Conservation (phyloP, 2,113 vertebrate genomes). For the Pelmatolapia mariae region DNA sequence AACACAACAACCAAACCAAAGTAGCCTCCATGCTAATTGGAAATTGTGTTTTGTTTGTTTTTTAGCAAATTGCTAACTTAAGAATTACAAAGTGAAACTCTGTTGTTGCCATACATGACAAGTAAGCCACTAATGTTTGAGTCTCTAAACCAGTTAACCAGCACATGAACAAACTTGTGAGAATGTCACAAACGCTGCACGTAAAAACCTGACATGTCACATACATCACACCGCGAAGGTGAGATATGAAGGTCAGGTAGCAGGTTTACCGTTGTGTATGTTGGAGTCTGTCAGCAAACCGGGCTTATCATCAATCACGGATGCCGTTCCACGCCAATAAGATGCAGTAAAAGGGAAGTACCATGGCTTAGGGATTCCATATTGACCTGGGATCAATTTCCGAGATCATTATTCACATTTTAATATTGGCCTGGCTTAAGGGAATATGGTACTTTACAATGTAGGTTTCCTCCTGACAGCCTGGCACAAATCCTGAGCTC, state of each 20-base stretch:
- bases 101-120: constrained; percentile 17
- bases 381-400: constrained; percentile 80
- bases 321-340: constrained; percentile 83
- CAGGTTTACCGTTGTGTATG: constrained; percentile 45
- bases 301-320: background rate
- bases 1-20: background rate
- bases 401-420: constrained; percentile 15
- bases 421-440: background rate
- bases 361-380: constrained; percentile 91
- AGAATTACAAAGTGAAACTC: background rate
- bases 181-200: background rate
- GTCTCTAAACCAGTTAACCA: background rate
- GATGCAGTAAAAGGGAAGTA: constrained; percentile 91
- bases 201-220: background rate
- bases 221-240: background rate
- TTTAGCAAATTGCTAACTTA: background rate
- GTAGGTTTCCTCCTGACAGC: background rate
- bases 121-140: constrained; percentile 33
- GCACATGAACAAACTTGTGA: background rate
- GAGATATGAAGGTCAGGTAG: background rate
- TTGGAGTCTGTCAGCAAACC: constrained; percentile 3
- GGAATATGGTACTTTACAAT: background rate
- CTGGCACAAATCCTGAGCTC: background rate
- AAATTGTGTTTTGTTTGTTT: background rate
- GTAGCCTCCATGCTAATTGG: background rate